Base-by-base conservation (phyloP, 2,888 invertebrate species). In the Tinea trinotella region DNA sequence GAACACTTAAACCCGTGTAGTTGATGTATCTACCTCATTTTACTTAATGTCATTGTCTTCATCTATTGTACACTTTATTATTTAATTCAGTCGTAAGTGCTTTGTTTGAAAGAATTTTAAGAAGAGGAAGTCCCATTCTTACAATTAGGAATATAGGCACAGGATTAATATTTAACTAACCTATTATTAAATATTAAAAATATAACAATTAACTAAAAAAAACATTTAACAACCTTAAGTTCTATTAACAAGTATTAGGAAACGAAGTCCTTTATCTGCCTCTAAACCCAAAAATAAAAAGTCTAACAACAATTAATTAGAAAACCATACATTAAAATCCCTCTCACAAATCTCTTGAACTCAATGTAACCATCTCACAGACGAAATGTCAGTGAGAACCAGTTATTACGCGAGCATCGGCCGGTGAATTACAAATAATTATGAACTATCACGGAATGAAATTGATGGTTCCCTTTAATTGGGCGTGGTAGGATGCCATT, bases 341-440 rank as follows among this genome's bases (percentile, higher is more conserved):
- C n/a, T 30, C 30, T 10, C 30, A 30, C 30, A 30, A 30, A 40
- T 40, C 40, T 40, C 6, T n/a, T n/a, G n/a, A n/a, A 15, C n/a
- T 12, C 40, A 40, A n/a, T n/a, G 40, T 40, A 13, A 13, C n/a
- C 40, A 40, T 40, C 40, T 40, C 40, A 30, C 30, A 30, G 30
- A 30, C 30, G 40, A 40, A 40, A 40, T 40, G 40, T 40, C 40
- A 48, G 48, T 59, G 62, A 60, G 62, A 77, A 68, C 76, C 79
- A 71, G 70, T 77, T 67, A 81, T 82, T 82, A 81, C 65, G 18
- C 19, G 19, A 48, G 48, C 20, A 18, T 48, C 40, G 67, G 57
- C 65, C 66, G 62, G 67, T 66, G 70, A 71, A 68, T 69, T 67
- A 67, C 67, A 62, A 70, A 67, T 72, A 74, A 75, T 75, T 71